Percentiles rank a stretch among this genome's conserved stretches.
Evolutionary conservation across 2,113 vertebrate genomes (phyloP).

Genomic region (Columba livia): DNA sequence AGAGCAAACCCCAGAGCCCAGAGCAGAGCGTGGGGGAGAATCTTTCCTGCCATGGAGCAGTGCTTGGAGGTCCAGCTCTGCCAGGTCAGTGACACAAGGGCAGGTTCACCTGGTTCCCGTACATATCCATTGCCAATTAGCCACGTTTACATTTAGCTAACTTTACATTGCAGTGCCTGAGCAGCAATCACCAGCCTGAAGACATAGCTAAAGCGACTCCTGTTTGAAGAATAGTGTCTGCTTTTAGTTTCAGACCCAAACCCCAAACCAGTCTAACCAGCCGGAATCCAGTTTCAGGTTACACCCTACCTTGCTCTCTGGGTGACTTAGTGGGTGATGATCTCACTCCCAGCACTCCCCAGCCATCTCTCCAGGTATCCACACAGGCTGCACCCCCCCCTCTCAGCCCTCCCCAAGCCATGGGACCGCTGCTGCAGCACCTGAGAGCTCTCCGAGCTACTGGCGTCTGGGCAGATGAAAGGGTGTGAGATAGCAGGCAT

Average conservation of each 20-base stretch:
- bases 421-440: not conserved
- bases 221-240: not conserved
- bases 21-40: rapidly evolving
- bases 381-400: not conserved
- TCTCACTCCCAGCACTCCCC: not conserved
- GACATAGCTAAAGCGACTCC: not conserved
- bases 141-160: not conserved
- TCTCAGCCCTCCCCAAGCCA: not conserved
- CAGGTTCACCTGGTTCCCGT: not conserved
- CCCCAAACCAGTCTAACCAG: constrained; percentile 58
- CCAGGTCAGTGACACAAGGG: not conserved
- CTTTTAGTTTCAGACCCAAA: constrained; percentile 43
- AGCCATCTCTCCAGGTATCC: not conserved
- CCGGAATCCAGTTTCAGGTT: constrained; percentile 57
- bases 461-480: not conserved
- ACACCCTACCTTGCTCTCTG: constrained; percentile 42
- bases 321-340: constrained; percentile 12
- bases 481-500: not conserved
- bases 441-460: not conserved
- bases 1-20: not conserved
- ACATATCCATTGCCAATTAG: not conserved
- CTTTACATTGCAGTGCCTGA: not conserved
- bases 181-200: not conserved
- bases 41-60: not conserved
- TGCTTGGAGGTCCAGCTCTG: not conserved